Evolutionary conservation across 1,140 invertebrate species (phyloP), one percentile per base, ranked within the genome.

Genomic region (Heliconius melpomene): DNA sequence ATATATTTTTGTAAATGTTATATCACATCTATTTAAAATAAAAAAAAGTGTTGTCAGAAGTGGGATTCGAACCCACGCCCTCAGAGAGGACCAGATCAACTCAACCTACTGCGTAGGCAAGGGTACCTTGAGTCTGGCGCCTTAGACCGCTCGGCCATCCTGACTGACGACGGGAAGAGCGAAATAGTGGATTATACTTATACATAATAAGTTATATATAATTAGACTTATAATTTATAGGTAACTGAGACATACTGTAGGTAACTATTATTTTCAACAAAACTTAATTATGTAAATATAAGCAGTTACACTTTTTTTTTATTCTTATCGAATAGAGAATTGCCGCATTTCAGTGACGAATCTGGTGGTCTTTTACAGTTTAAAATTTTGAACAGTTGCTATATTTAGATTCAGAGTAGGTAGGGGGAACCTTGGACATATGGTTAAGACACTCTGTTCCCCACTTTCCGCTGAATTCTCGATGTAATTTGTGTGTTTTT

Each of bases 41-140:
- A 72, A n/a, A 77, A 81, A 81, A 81, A 75, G 75, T 77, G 95
- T 94, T 97, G 97, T 97, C 97, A 97, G 97, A 96, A 97, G 97
- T 97, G 97, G 97, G 97, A 97, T 97, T 97, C 96, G 97, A 97
- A 97, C 97, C 97, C 97, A 97, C 97, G 97, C 97, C 96, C 96
- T 96, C 96, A 97, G 95, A 96, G 96, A 96, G 96, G 96, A 97
- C 96, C 96, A 97, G 96, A 97, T 97, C 91, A 87, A 90, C 96
- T 95, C 95, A 32, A 32, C 90, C 89, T 82, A 85, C 81, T 75
- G 7, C 70, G 83, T 86, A 84, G 87, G 88, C 84, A 91, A 90
- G 88, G 88, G 70, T 83, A 83, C 89, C 90, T 96, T 96, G 96
- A 96, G 95, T 96, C 95, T 96, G 95, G 95, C 95, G 95, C 95